These are phyloP conservation scores for Phortica magna DNA, from an alignment of 2,888 invertebrate genomes.

Conservation along the genomic window DNA sequence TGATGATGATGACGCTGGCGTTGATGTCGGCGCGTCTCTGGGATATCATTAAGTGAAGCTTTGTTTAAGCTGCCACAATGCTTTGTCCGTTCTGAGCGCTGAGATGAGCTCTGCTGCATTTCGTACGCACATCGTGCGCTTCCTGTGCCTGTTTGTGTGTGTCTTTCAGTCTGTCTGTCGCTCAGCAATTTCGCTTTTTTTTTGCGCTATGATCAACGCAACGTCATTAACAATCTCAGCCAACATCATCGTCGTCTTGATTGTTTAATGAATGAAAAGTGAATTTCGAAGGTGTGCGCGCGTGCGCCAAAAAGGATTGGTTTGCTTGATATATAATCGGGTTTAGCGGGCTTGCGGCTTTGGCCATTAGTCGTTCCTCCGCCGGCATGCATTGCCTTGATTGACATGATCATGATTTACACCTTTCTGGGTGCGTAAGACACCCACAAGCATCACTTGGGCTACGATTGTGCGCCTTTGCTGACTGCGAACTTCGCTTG, in stretches of 20 bases:
- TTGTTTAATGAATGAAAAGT: conserved; percentile 66
- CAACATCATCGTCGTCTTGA: conserved; percentile 42
- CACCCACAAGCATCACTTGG: conserved; percentile 40
- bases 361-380: conserved; percentile 2
- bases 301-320: conserved; percentile 49
- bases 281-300: conserved; percentile 55
- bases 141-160: not conserved
- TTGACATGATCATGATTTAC: conserved; percentile 77
- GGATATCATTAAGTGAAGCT: conserved; percentile 21
- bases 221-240: conserved; percentile 50
- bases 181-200: conserved; percentile 16
- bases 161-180: not conserved
- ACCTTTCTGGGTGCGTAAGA: conserved; percentile 74
- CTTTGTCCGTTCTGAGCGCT: not conserved
- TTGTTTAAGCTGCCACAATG: conserved; percentile 20
- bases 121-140: not conserved
- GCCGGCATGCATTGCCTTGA: conserved; percentile 51
- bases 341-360: not conserved
- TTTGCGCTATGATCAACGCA: not conserved
- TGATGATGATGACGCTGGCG: not conserved
- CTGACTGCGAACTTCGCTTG: conserved; percentile 14
- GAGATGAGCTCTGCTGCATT: not conserved
- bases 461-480: conserved; percentile 3
- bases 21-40: not conserved
- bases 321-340: conserved; percentile 18